Conservation (phyloP, 2,888 invertebrate genomes). For the Galerucella nymphaeae region DNA sequence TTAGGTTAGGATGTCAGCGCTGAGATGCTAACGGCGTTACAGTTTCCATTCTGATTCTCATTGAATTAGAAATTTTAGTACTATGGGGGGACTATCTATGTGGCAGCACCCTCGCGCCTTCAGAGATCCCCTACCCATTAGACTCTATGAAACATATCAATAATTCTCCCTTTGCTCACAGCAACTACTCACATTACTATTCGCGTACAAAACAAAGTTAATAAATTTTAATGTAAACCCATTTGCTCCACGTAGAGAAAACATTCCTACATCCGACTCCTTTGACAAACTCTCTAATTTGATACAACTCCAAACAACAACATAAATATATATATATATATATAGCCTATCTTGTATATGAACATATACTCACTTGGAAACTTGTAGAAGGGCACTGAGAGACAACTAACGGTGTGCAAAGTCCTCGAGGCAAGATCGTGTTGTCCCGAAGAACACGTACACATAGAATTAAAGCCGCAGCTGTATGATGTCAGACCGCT, state of each 20-base stretch:
- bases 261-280: not conserved
- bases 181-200: not conserved
- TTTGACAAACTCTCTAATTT: slow-evolving; percentile 3
- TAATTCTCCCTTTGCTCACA: too few relatives aligned
- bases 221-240: not conserved
- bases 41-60: too few relatives aligned
- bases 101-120: too few relatives aligned
- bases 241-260: not conserved
- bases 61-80: too few relatives aligned
- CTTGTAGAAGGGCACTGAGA: slow-evolving; percentile 78
- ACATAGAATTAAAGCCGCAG: slow-evolving; percentile 77
- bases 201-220: not conserved
- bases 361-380: slow-evolving; percentile 72
- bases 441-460: slow-evolving; percentile 75
- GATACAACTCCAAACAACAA: not conserved
- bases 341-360: not conserved
- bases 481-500: slow-evolving; percentile 58
- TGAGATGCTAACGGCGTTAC: too few relatives aligned
- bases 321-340: too few relatives aligned
- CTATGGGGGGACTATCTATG: too few relatives aligned
- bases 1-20: too few relatives aligned
- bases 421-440: slow-evolving; percentile 57
- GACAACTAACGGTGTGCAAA: slow-evolving; percentile 71
- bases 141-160: too few relatives aligned
- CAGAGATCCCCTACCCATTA: too few relatives aligned